A percentile compares a stretch with the other conserved stretches of the same genome.
phyloP scores from a whole-genome alignment of 2,797 vertebrate species.

The Monodelphis domestica region DNA sequence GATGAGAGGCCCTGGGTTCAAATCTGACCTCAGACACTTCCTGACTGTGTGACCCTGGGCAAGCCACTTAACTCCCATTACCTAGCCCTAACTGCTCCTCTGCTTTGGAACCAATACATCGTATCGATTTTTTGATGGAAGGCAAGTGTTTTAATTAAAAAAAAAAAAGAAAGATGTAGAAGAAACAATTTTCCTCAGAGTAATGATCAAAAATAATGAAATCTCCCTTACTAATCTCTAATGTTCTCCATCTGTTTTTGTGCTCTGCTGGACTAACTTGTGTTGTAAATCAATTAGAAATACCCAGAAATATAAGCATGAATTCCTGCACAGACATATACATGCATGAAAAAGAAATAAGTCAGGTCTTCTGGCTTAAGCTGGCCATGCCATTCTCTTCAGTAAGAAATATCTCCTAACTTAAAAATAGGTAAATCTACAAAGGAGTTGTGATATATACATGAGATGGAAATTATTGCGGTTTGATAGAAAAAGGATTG shows the following conservation, averaged over 20 bases:
- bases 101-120: too few relatives aligned
- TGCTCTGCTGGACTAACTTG: not conserved
- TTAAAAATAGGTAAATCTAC: conserved; percentile 16
- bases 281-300: conserved; percentile 61
- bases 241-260: conserved; percentile 24
- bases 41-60: too few relatives aligned
- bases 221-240: conserved; percentile 62
- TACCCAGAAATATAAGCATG: not conserved
- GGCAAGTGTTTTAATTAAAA: too few relatives aligned
- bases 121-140: too few relatives aligned
- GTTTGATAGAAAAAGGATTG: not conserved
- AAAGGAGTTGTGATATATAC: not conserved
- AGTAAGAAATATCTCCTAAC: conserved; percentile 13
- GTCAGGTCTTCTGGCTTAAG: conserved; percentile 6
- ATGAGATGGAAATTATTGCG: not conserved
- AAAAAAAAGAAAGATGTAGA: too few relatives aligned
- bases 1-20: too few relatives aligned
- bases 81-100: too few relatives aligned
- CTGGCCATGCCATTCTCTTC: conserved; percentile 24
- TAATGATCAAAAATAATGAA: conserved; percentile 54
- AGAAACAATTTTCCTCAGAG: conserved; percentile 36
- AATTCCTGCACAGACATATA: conserved; percentile 50
- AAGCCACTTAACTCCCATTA: too few relatives aligned
- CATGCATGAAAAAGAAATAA: conserved; percentile 24
- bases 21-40: too few relatives aligned